Evolutionary conservation across 2,113 vertebrate genomes (phyloP).

Genomic region (Seriola quinqueradiata): DNA sequence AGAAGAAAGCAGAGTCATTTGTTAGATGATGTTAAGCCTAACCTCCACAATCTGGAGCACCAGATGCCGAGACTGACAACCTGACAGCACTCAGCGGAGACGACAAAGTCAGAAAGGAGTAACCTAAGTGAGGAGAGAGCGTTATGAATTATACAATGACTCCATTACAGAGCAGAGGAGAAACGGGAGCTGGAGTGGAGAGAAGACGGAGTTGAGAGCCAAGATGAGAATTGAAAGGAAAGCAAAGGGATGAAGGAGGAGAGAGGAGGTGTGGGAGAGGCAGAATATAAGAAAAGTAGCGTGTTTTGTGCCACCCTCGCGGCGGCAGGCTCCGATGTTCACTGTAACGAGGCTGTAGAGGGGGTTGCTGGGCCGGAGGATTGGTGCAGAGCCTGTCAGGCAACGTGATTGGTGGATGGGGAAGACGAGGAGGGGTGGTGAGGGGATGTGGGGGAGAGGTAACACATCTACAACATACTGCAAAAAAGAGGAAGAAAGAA

Average conservation of each 20-base stretch:
- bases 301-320: constrained; percentile 29
- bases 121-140: constrained; percentile 34
- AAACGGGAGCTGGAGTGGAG: constrained; percentile 20
- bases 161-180: constrained; percentile 49
- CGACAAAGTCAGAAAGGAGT: constrained; percentile 28
- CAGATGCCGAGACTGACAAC: not conserved
- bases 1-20: not conserved
- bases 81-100: constrained; percentile 25
- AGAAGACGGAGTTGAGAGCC: not conserved
- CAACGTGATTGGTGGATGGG: constrained; percentile 63
- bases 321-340: not conserved
- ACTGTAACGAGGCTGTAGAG: constrained; percentile 8
- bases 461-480: constrained; percentile 36
- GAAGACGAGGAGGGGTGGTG: constrained; percentile 14
- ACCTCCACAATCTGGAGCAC: not conserved
- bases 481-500: constrained; percentile 28
- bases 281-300: not conserved
- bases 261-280: not conserved
- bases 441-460: constrained; percentile 25
- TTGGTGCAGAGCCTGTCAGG: constrained; percentile 67
- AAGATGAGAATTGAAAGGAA: not conserved
- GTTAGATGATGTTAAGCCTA: not conserved
- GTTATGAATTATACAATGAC: constrained; percentile 74
- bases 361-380: constrained; percentile 53
- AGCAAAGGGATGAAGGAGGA: not conserved